Conservation (phyloP, 2,888 invertebrate genomes). For the Dendrolimus pini region DNA sequence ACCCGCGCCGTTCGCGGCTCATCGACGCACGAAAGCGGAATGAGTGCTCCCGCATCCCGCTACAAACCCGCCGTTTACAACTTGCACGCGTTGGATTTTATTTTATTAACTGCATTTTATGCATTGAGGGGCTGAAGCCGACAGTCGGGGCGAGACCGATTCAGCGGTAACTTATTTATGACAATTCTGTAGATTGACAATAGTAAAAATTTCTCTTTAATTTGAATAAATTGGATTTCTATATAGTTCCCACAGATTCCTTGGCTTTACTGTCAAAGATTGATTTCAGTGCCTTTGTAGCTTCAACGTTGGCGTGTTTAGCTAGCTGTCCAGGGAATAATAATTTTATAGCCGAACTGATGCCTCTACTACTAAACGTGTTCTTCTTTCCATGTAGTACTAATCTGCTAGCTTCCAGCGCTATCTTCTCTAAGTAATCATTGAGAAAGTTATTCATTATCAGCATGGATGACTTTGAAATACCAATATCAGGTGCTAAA, state of each 20-base stretch:
- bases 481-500: conserved; percentile 76
- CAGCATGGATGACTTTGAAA: conserved; percentile 82
- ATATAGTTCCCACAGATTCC: too few species aligned
- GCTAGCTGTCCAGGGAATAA: conserved; percentile 84
- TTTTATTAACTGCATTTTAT: neutral
- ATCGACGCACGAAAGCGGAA: neutral
- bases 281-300: conserved; percentile 71
- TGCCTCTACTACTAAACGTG: conserved; percentile 81
- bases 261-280: conserved; percentile 44
- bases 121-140: neutral
- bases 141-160: neutral
- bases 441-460: conserved; percentile 87
- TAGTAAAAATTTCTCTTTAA: too few species aligned
- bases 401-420: conserved; percentile 79
- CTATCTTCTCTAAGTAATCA: conserved; percentile 84
- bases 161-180: neutral
- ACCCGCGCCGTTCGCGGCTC: conserved; percentile 1
- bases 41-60: neutral
- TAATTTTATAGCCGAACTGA: conserved; percentile 81
- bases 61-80: neutral
- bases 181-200: too few species aligned
- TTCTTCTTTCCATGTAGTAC: conserved; percentile 79
- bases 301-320: conserved; percentile 83
- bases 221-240: too few species aligned
- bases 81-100: neutral